phyloP scores from a whole-genome alignment of 2,888 invertebrate genomes.

The Tanytarsus gracilentus region DNA sequence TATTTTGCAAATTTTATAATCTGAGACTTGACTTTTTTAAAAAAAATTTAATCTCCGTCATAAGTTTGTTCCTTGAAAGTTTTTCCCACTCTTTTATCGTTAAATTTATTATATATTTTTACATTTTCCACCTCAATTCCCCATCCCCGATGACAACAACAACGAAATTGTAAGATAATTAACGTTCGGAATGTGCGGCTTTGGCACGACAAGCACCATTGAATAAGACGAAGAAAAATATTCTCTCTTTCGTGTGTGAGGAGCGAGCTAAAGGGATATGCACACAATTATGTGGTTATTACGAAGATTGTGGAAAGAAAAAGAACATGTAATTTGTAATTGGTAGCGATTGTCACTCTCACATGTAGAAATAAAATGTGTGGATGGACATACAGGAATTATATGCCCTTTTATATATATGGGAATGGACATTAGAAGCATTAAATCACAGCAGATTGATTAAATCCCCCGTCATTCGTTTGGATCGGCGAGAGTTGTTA shows the following conservation, averaged over 20 bases:
- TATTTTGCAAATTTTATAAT: too few relatives aligned
- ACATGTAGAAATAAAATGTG: not conserved
- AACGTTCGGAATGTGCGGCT: conserved; percentile 20
- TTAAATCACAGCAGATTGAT: not conserved
- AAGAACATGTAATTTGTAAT: conserved; percentile 23
- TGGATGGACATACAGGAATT: too few relatives aligned
- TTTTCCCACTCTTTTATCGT: conserved; percentile 15
- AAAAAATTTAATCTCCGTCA: conserved; percentile 20
- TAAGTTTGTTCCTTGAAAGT: too few relatives aligned
- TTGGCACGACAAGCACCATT: not conserved
- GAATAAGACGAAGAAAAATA: not conserved
- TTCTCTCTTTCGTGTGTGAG: not conserved
- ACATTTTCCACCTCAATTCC: too few relatives aligned
- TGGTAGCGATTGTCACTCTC: conserved; percentile 24
- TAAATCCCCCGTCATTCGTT: not conserved
- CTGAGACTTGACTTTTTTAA: too few relatives aligned
- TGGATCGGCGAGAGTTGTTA: not conserved
- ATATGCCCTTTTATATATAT: too few relatives aligned
- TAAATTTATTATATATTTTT: conserved; percentile 24
- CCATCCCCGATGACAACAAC: not conserved
- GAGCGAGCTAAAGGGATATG: conserved; percentile 5
- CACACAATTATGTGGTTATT: conserved; percentile 27
- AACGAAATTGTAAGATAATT: conserved; percentile 6
- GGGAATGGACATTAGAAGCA: not conserved
- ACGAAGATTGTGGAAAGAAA: conserved; percentile 12